Conservation (phyloP, 2,888 invertebrate genomes). For the Lycia hirtaria region DNA sequence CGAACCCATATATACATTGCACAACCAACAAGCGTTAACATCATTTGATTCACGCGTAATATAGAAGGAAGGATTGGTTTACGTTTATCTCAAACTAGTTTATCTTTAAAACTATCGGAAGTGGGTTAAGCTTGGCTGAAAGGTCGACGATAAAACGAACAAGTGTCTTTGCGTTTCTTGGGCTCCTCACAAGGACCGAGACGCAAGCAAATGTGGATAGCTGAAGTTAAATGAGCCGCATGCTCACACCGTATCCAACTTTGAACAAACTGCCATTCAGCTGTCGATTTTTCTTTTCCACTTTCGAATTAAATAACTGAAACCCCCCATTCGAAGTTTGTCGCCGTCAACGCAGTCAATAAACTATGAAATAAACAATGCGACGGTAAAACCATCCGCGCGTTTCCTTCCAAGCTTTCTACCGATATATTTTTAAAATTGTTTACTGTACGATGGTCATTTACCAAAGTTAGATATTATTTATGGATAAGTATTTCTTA, state of each 20-base stretch:
- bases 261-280: slow-evolving; percentile 58
- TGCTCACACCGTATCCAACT: slow-evolving; percentile 61
- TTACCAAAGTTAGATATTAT: slow-evolving; percentile 1
- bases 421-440: slow-evolving; percentile 13
- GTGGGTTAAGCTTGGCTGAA: slow-evolving; percentile 59
- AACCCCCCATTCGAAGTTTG: slow-evolving; percentile 49
- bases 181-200: slow-evolving; percentile 61
- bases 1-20: no score
- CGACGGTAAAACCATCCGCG: slow-evolving; percentile 22
- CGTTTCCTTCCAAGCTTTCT: slow-evolving; percentile 7
- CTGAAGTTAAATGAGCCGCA: slow-evolving; percentile 73
- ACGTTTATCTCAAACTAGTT: background rate
- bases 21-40: no score
- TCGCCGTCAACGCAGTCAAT: slow-evolving; percentile 41
- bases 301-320: slow-evolving; percentile 58
- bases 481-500: background rate
- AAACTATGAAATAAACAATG: slow-evolving; percentile 38
- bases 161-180: slow-evolving; percentile 66
- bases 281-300: slow-evolving; percentile 56
- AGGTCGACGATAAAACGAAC: slow-evolving; percentile 70
- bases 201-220: slow-evolving; percentile 73
- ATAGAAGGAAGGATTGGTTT: background rate
- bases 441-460: slow-evolving; percentile 11
- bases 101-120: slow-evolving; percentile 41
- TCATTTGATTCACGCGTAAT: background rate